Evolutionary conservation across 92 coral and sea anemone species (phyloP).

Genomic region (Pocillopora meandrina): DNA sequence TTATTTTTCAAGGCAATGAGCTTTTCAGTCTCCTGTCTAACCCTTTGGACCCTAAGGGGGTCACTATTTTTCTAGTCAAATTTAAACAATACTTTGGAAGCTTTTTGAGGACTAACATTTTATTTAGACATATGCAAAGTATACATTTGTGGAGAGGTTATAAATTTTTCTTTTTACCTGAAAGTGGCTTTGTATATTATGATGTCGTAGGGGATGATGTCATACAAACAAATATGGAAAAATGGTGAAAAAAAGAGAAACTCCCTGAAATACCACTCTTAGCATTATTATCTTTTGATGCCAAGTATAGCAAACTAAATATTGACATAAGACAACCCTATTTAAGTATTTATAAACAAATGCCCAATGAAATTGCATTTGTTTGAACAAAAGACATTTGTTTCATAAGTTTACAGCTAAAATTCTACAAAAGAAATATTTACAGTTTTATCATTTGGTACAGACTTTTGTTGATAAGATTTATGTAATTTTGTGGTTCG

Average conservation of each 20-base stretch:
- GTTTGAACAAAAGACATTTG: background rate
- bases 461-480: background rate
- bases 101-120: background rate
- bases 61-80: constrained; percentile 1
- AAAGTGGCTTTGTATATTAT: background rate
- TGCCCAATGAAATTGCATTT: background rate
- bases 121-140: background rate
- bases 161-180: constrained; percentile 1
- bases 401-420: background rate
- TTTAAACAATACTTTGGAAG: background rate
- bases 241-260: background rate
- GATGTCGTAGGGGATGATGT: background rate
- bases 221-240: background rate
- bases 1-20: too few species aligned
- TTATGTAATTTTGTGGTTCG: background rate
- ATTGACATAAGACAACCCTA: background rate
- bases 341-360: background rate
- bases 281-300: constrained; percentile 4
- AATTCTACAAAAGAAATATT: background rate
- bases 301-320: background rate
- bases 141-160: background rate
- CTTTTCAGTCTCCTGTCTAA: background rate
- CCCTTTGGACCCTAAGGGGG: constrained; percentile 8
- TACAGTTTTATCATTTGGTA: constrained; percentile 1
- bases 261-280: background rate